phyloP scores from a whole-genome alignment of 2,113 vertebrate species.

The Pao palembangensis region DNA sequence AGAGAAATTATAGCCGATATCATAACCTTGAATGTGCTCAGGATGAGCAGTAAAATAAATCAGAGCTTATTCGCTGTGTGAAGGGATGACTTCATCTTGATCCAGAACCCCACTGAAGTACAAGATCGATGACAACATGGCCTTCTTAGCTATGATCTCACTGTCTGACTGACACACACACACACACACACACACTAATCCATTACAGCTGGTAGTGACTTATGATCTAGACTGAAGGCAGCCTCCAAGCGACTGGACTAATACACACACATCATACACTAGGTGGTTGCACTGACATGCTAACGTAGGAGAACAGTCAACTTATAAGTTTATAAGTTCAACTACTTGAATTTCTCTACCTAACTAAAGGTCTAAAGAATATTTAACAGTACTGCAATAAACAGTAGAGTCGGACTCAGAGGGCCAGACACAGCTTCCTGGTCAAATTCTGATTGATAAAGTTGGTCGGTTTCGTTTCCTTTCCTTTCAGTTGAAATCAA shows the following conservation, averaged over 20 bases:
- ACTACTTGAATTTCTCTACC: slow-evolving; percentile 8
- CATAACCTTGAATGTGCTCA: too few species aligned
- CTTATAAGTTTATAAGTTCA: too few species aligned
- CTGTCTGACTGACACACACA: not conserved
- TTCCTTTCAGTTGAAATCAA: not conserved
- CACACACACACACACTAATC: not conserved
- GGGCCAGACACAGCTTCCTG: slow-evolving; percentile 14
- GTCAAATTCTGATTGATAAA: slow-evolving; percentile 9
- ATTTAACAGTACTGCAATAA: too few species aligned
- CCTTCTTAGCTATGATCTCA: slow-evolving; percentile 10
- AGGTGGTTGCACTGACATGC: not conserved
- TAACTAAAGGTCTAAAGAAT: slow-evolving; percentile 13
- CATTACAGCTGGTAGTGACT: slow-evolving; percentile 1
- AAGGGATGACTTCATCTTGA: slow-evolving; percentile 5
- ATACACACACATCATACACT: not conserved
- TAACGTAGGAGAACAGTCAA: too few species aligned
- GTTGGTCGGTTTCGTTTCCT: slow-evolving; percentile 27
- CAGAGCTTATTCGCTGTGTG: not conserved
- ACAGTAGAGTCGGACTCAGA: too few species aligned
- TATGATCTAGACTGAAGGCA: not conserved
- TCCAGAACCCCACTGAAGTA: not conserved
- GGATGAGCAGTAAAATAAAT: not conserved
- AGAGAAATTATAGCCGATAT: too few species aligned
- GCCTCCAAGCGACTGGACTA: not conserved
- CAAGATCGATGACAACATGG: slow-evolving; percentile 3